Conservation (phyloP, 2,888 invertebrate genomes). For the Eristalis intricaria region DNA sequence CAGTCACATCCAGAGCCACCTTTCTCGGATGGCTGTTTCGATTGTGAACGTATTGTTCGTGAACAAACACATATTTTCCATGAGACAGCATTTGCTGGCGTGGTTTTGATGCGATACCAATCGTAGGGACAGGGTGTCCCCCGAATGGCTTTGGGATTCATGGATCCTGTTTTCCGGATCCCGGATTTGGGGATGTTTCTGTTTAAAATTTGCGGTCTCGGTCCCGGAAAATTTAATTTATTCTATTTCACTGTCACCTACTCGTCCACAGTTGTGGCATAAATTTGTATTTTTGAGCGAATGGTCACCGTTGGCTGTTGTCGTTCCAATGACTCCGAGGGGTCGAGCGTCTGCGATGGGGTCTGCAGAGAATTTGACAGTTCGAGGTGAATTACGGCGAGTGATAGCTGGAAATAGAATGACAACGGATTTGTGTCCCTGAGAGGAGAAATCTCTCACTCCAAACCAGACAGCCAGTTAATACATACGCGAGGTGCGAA, state of each 20-base stretch:
- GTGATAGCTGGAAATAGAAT: too few relatives aligned
- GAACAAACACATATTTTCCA: background rate
- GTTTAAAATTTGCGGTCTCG: background rate
- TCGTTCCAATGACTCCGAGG: background rate
- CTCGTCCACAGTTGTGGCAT: background rate
- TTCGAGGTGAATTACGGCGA: too few relatives aligned
- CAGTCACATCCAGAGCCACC: background rate
- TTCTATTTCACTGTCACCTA: background rate
- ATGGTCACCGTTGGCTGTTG: background rate
- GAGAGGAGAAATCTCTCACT: too few relatives aligned
- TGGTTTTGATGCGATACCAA: background rate
- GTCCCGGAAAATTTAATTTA: background rate
- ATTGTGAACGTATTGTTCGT: background rate
- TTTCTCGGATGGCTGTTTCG: background rate
- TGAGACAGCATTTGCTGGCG: background rate
- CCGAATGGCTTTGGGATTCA: background rate
- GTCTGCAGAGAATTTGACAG: background rate
- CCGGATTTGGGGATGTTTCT: background rate
- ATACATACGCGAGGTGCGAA: too few relatives aligned
- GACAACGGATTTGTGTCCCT: too few relatives aligned
- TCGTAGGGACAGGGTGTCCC: background rate
- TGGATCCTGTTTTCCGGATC: background rate
- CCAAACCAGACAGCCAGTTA: too few relatives aligned
- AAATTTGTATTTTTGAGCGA: background rate
- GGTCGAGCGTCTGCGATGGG: background rate